Conservation (phyloP, 2,888 invertebrate genomes). For the Thecophora atra region DNA sequence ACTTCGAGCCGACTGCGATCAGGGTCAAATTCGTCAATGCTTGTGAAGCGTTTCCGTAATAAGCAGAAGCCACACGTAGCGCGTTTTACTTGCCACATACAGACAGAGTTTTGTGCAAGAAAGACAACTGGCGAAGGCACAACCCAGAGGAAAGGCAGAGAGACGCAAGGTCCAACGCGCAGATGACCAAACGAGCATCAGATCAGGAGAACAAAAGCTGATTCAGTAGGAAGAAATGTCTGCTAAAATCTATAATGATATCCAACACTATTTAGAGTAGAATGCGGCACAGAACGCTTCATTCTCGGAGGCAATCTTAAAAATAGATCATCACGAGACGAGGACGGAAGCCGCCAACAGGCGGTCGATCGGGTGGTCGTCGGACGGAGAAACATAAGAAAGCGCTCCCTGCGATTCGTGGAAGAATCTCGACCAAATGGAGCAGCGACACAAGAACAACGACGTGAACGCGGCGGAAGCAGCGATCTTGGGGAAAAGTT, state of each 20-base stretch:
- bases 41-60: conserved; percentile 23
- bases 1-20: conserved; percentile 46
- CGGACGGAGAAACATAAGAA: not conserved
- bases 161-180: conserved; percentile 33
- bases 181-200: conserved; percentile 44
- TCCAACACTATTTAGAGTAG: conserved; percentile 58
- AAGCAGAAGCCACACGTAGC: not conserved
- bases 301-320: conserved; percentile 49
- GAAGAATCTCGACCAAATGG: not conserved
- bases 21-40: conserved; percentile 52
- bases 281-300: conserved; percentile 54
- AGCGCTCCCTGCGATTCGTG: not conserved
- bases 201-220: conserved; percentile 32
- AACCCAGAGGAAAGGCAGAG: not conserved
- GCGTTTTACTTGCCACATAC: not conserved
- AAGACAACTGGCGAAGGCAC: conserved; percentile 24
- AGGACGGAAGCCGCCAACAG: not conserved
- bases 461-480: not conserved
- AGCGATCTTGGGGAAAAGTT: conserved; percentile 5
- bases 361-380: not conserved
- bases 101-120: conserved; percentile 6
- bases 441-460: not conserved
- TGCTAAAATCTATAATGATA: conserved; percentile 51
- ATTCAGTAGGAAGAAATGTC: conserved; percentile 21
- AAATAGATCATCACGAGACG: conserved; percentile 41